Evolutionary conservation across 2,888 invertebrate genomes (phyloP).

Genomic region (Eurytoma adleriae): DNA sequence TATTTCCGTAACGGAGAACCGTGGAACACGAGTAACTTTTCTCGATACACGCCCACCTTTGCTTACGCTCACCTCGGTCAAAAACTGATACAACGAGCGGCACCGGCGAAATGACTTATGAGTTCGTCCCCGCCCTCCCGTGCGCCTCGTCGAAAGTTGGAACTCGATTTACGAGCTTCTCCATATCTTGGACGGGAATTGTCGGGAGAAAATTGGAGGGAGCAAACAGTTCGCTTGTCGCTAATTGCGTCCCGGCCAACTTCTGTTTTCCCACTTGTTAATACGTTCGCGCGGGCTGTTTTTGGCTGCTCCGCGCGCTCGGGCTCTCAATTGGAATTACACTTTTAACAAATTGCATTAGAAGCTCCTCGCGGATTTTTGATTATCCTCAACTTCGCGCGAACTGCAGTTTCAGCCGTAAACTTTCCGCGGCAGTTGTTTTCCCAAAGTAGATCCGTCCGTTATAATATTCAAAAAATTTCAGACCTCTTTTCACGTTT

Average conservation of each 20-base stretch:
- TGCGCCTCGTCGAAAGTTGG: conserved; percentile 23
- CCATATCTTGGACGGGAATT: conserved; percentile 22
- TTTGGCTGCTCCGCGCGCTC: no score
- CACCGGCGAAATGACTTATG: conserved; percentile 33
- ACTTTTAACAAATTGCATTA: no score
- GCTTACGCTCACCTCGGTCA: neutral
- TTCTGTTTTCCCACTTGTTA: conserved; percentile 4
- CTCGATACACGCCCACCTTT: conserved; percentile 23
- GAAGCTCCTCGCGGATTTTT: no score
- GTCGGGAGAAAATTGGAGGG: conserved; percentile 1
- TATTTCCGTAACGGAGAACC: no score
- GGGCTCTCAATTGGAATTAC: no score
- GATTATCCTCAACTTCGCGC: no score
- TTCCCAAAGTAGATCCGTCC: no score
- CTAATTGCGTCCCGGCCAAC: conserved; percentile 1
- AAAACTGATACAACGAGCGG: neutral
- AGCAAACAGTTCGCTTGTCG: neutral
- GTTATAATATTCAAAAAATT: no score
- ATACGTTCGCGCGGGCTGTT: neutral
- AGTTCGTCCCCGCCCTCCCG: neutral
- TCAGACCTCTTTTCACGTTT: no score
- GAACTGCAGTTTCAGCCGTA: no score
- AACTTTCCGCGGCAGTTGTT: no score
- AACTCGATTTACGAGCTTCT: conserved; percentile 21
- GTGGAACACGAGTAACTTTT: conserved; percentile 14